Base-by-base conservation (phyloP, 2,888 invertebrate genomes). In the Drosophila paranaensis region DNA sequence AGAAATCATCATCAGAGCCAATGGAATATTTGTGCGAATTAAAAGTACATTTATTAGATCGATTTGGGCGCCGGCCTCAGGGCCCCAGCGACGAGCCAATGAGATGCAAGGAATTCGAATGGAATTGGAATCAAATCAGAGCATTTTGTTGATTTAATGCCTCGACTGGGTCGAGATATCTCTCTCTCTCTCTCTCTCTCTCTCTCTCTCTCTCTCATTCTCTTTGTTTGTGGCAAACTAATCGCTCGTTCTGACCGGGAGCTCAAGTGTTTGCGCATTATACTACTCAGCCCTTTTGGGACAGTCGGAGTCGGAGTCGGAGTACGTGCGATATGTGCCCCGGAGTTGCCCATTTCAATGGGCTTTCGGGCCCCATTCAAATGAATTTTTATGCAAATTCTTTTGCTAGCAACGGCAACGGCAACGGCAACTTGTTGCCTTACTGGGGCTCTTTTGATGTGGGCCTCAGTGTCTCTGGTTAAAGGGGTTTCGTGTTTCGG, bases 351-450 rank as follows among this genome's bases (percentile, higher is more conserved):
- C 50, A 37, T 25, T 35, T 50, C 33, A 20, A 16, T 35, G 20
- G 48, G 33, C 48, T 16, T 30, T 6, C 6, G 50, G 50, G 45
- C 45, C 39, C 27, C 39, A n/a, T 53, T 27, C 40, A 37, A 30
- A 80, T 86, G 74, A 86, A 83, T 82, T 81, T 84, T 79, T 87
- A 82, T 82, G 82, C 82, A 87, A 82, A 82, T 82, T 84, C 74
- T 72, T 75, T 69, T 40, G 61, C 30, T 58, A 27, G 60, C 50
- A 66, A 40, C 14, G 25, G 60, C 77, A 71, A 71, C 77, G 6
- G 45, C 65, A 66, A 48, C 13, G 37, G 58, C 76, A 72, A 76
- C 76, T 77, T 77, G 77, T 79, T 78, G 79, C 79, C 75, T n/a
- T 37, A 37, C 42, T 42, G 30, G 33, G 27, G 60, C 3, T 3